These are phyloP conservation scores for Protonibea diacanthus DNA, from an alignment of 2,797 vertebrate genomes.

Conservation along the genomic window DNA sequence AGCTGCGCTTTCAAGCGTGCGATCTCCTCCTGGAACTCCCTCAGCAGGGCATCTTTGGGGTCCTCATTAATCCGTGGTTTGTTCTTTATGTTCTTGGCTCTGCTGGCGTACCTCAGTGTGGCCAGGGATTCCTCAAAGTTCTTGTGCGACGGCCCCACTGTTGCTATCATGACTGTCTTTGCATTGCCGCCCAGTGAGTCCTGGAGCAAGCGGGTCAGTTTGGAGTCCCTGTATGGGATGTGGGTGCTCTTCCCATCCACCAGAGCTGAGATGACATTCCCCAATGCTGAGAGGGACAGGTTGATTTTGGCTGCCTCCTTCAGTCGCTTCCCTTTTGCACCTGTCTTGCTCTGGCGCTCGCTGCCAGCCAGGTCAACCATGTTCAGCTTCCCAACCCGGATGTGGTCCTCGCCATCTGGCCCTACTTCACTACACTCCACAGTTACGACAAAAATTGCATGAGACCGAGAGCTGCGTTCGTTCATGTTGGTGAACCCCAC, in stretches of 20 bases:
- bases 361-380: constrained; percentile 97
- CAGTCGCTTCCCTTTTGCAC: constrained; percentile 89
- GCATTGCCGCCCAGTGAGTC: constrained; percentile 97
- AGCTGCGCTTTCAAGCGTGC: constrained; percentile 93
- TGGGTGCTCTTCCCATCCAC: constrained; percentile 94
- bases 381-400: constrained; percentile 97
- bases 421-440: constrained; percentile 94
- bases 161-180: constrained; percentile 98
- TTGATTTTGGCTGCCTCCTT: constrained; percentile 98
- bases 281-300: constrained; percentile 95
- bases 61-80: constrained; percentile 97
- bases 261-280: constrained; percentile 96
- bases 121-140: constrained; percentile 94
- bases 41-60: constrained; percentile 95
- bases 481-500: constrained; percentile 98
- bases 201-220: constrained; percentile 95
- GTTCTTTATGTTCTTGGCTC: constrained; percentile 98
- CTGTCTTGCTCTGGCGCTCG: constrained; percentile 94
- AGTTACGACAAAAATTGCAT: constrained; percentile 95
- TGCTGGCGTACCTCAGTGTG: constrained; percentile 94
- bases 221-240: constrained; percentile 97
- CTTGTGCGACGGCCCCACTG: constrained; percentile 91
- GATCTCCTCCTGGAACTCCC: constrained; percentile 97
- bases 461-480: constrained; percentile 95
- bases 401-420: constrained; percentile 93